Percentiles rank a stretch among this genome's conserved stretches.
These are phyloP conservation scores for Mola mola DNA, from an alignment of 2,113 vertebrate species.

Conservation along the genomic window DNA sequence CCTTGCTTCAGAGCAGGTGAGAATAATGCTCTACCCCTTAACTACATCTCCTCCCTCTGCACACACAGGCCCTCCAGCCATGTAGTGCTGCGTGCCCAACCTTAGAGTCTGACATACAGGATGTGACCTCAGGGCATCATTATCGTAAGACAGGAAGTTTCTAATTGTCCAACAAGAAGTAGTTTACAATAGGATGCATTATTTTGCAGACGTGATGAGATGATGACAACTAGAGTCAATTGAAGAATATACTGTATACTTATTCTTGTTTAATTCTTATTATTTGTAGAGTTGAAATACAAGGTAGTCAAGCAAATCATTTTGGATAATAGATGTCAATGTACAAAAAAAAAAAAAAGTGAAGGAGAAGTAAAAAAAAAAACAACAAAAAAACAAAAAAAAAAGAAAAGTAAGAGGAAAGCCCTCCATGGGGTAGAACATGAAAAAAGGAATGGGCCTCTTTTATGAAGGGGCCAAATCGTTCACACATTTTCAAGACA, in stretches of 20 bases:
- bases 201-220: background rate
- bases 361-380: slow-evolving; percentile 1
- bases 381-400: slow-evolving; percentile 12
- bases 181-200: slow-evolving; percentile 55
- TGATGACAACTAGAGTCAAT: slow-evolving; percentile 7
- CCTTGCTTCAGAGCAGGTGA: slow-evolving; percentile 56
- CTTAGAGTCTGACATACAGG: slow-evolving; percentile 64
- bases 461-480: slow-evolving; percentile 82
- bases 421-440: slow-evolving; percentile 59
- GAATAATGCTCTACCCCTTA: slow-evolving; percentile 38
- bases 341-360: slow-evolving; percentile 23
- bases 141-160: slow-evolving; percentile 69
- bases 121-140: slow-evolving; percentile 71
- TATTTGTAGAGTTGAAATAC: slow-evolving; percentile 28
- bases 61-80: slow-evolving; percentile 47
- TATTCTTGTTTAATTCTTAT: slow-evolving; percentile 8
- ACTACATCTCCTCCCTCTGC: slow-evolving; percentile 47
- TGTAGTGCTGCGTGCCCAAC: slow-evolving; percentile 39
- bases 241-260: background rate
- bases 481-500: slow-evolving; percentile 82
- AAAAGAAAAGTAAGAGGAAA: slow-evolving; percentile 27
- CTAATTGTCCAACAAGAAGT: slow-evolving; percentile 67
- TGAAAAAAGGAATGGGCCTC: slow-evolving; percentile 67
- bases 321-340: slow-evolving; percentile 6
- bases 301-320: background rate